Base-by-base conservation (phyloP, 2,113 vertebrate genomes). In the Oostethus manadensis region DNA sequence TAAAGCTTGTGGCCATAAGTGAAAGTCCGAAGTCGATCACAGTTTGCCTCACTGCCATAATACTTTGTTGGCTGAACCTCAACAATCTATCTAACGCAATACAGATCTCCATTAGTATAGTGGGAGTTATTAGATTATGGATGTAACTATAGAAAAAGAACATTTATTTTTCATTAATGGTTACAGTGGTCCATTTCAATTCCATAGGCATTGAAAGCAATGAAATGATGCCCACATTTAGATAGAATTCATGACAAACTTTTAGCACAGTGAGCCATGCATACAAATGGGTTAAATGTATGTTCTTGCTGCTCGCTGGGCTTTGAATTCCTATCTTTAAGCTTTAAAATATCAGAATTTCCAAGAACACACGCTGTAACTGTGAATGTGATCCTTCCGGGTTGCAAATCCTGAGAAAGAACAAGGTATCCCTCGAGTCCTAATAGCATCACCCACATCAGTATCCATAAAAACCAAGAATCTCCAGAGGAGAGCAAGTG, bases 381-480 rank as follows among this genome's bases (percentile, higher is more conserved):
- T 33, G 21, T 47, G 29, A 64, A 58, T 60, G 35, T 35, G 50
- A 29, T 26, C 56, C 21, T 18, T 44, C 40, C 8, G 22, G 46
- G 43, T 17, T 60, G 49, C 58, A 65, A 35, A 82, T 62, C 62
- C 45, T 40, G 55, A 73, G 66, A 22, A 44, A 59, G 80, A 57
- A 63, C 58, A 69, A 38, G 40, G 48, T 79, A 51, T 71, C 66
- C 63, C 60, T 61, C 43, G 67, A 63, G 63, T 72, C 61, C 59
- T n/a, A 45, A 51, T 44, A 58, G 68, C 53, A 56, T 58, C 69
- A 64, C 83, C 81, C 68, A 83, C 71, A 8, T 26, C 51, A 23
- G 70, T 87, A 64, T 66, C 81, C 80, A 85, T 82, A 64, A 79
- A 70, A 82, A 83, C 78, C 35, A 62, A 33, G n/a, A 23, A 51